A percentile compares a stretch with the other conserved stretches of the same genome.
phyloP scores from a whole-genome alignment of 2,888 invertebrate genomes.

The Drosophila nr. medialis region DNA sequence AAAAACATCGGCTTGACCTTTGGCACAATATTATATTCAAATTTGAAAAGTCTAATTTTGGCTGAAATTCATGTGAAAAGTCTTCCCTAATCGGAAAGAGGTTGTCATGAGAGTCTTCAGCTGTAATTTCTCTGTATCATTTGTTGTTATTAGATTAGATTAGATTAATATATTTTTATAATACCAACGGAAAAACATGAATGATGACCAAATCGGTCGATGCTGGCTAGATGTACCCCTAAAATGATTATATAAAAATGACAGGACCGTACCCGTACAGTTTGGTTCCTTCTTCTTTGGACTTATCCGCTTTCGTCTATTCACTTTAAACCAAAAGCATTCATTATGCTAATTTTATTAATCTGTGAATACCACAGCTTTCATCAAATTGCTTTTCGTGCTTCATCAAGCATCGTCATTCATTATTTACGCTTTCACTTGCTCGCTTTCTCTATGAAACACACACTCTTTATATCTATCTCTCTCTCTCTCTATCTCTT shows the following conservation, averaged over 20 bases:
- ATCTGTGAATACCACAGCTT: slow-evolving; percentile 43
- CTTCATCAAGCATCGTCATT: slow-evolving; percentile 49
- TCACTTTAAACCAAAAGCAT: slow-evolving; percentile 52
- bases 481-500: background rate
- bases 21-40: fast-evolving
- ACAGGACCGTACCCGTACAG: background rate
- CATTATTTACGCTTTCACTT: slow-evolving; percentile 16
- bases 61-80: too few relatives aligned
- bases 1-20: background rate
- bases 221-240: background rate
- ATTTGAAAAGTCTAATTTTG: too few relatives aligned
- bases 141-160: too few relatives aligned
- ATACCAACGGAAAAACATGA: too few relatives aligned
- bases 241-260: background rate
- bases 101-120: background rate
- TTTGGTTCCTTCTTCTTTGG: slow-evolving; percentile 2
- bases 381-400: slow-evolving; percentile 65
- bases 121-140: background rate
- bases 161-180: background rate
- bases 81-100: background rate
- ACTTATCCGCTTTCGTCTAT: slow-evolving; percentile 30
- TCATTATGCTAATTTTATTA: slow-evolving; percentile 65
- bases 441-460: background rate
- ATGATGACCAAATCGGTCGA: background rate
- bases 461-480: background rate